Percentiles rank a stretch among this genome's conserved stretches.
Conservation (phyloP, 2,888 invertebrate genomes). For the Eurytoma adleriae region DNA sequence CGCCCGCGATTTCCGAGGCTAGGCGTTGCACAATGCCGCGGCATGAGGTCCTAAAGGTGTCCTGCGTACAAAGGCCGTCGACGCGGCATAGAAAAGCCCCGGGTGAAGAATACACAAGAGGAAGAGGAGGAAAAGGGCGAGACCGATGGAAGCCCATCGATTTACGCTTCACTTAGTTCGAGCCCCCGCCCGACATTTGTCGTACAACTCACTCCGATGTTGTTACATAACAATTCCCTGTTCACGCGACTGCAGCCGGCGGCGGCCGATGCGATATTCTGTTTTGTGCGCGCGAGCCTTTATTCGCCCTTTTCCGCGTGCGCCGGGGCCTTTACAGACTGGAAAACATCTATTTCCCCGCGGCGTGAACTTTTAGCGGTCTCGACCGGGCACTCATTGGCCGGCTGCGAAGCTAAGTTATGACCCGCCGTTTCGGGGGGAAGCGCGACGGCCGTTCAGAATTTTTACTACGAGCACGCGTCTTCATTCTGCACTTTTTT, state of each 20-base stretch:
- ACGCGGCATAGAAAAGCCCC: neutral
- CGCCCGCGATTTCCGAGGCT: slow-evolving; percentile 62
- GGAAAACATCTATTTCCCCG: slow-evolving; percentile 48
- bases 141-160: slow-evolving; percentile 64
- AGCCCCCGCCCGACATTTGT: slow-evolving; percentile 74
- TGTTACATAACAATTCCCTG: slow-evolving; percentile 72
- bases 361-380: slow-evolving; percentile 56
- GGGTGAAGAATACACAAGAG: slow-evolving; percentile 55
- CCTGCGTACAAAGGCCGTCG: slow-evolving; percentile 51
- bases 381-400: slow-evolving; percentile 20
- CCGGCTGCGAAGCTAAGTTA: neutral
- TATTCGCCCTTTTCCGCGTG: slow-evolving; percentile 11
- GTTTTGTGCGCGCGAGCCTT: slow-evolving; percentile 24
- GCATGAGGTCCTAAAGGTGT: slow-evolving; percentile 74
- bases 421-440: slow-evolving; percentile 21
- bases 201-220: slow-evolving; percentile 73
- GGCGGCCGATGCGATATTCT: slow-evolving; percentile 38
- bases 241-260: slow-evolving; percentile 54
- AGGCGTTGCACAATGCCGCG: slow-evolving; percentile 69
- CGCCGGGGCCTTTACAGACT: neutral
- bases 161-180: slow-evolving; percentile 75
- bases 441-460: slow-evolving; percentile 24
- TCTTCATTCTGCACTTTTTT: slow-evolving; percentile 37
- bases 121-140: slow-evolving; percentile 60
- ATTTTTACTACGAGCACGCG: slow-evolving; percentile 24